Evolutionary conservation across 2,113 vertebrate species (phyloP), one percentile per base, ranked within the genome.

Genomic region (Otus sunia): DNA sequence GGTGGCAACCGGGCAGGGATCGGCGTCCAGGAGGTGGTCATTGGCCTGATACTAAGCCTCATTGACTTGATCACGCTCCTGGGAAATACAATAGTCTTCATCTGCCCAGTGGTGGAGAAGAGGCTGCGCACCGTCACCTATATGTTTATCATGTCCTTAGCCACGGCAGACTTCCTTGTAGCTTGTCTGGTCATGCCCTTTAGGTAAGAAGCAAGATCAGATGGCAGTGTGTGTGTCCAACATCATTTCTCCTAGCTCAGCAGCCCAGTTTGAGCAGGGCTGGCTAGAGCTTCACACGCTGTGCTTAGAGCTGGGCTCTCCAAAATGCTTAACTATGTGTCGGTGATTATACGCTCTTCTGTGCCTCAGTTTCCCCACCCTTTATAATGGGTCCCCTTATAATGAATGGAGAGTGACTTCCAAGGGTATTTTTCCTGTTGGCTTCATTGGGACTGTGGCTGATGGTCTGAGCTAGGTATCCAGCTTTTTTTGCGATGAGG

Each of bases 101-200:
- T 98, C 12, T 98, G 98, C 75, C 98, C 98, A 0, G 82, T 96
- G 53, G 97, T 98, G 88, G 98, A 98, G 20, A 97, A 94, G 85
- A 96, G 98, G 63, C 95, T 98, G 64, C 96, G 97, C 56, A 98
- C 98, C 0, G 94, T 98, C 92, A 98, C 98, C 43, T 98, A 98
- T 34, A 98, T 98, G 97, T 98, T 98, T 41, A 98, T 98, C 86
- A 98, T 98, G 98, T 98, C 97, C 47, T 32, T 98, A 52, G 98
- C 98, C 86, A 97, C 4, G 80, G 98, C 98, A 9, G 98, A 98
- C 29, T 92, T 98, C 74, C 96, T 98, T 0, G 98, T 98, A 30
- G 98, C 98, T 36, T 98, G 98, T 1, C 95, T 98, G 72, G 97
- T 98, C 86, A 98, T 98, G 98, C 98, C 98, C 21, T 98, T 98